Conservation (phyloP, 2,797 vertebrate genomes). For the Sternarchorhynchus goeldii region DNA sequence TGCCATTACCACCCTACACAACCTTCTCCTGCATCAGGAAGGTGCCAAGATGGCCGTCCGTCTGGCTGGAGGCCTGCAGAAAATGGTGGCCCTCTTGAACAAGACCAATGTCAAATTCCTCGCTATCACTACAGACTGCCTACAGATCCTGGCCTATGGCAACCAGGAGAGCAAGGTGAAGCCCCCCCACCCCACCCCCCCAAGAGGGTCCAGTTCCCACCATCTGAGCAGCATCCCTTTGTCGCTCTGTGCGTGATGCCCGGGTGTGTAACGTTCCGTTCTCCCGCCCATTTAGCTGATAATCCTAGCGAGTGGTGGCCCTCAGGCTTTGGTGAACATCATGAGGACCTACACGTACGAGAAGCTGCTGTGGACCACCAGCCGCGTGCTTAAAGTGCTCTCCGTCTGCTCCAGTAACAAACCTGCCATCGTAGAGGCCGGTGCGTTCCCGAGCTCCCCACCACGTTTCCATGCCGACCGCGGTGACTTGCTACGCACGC, state of each 20-base stretch:
- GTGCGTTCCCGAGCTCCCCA: conserved; percentile 63
- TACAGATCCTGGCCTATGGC: conserved; percentile 98
- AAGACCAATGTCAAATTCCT: conserved; percentile 99
- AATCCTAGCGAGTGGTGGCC: conserved; percentile 96
- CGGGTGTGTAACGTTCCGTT: neutral
- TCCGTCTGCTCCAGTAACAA: conserved; percentile 99
- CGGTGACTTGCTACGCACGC: too few relatives aligned
- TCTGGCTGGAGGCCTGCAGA: conserved; percentile 94
- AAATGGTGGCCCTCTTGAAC: conserved; percentile 97
- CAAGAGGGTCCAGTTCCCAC: too few relatives aligned
- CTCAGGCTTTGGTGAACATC: conserved; percentile 97
- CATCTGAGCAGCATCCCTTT: too few relatives aligned
- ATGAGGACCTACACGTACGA: conserved; percentile 99
- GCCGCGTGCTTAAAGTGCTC: conserved; percentile 96
- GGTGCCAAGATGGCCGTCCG: conserved; percentile 99
- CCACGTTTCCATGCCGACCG: neutral
- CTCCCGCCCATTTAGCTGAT: conserved; percentile 79
- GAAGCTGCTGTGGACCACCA: conserved; percentile 99
- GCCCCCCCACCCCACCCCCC: too few relatives aligned
- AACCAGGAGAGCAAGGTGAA: conserved; percentile 98
- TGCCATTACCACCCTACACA: conserved; percentile 98
- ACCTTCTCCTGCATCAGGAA: conserved; percentile 96
- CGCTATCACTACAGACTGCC: conserved; percentile 98
- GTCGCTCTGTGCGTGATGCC: too few relatives aligned
- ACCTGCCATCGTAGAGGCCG: conserved; percentile 98